Percentiles rank a stretch among this genome's conserved stretches.
Conservation (phyloP, 2,888 invertebrate species). For the Zygaena filipendulae region DNA sequence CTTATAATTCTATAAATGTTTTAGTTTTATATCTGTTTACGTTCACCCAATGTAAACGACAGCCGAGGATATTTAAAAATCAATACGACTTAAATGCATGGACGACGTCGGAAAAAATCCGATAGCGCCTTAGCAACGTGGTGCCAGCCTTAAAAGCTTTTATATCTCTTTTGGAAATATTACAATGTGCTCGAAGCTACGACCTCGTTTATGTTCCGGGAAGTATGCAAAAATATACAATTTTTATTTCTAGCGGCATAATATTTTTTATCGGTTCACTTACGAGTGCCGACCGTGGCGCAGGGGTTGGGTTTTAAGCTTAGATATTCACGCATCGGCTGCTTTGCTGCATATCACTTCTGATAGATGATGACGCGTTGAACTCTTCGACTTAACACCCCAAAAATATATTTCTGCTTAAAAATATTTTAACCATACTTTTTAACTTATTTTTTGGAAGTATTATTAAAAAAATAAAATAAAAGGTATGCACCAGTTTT, state of each 20-base stretch:
- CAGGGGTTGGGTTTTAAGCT: constrained; percentile 40
- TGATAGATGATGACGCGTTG: constrained; percentile 36
- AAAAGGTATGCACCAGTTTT: too few relatives aligned
- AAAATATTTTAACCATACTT: constrained; percentile 11
- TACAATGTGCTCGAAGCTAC: constrained; percentile 38
- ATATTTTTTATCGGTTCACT: constrained; percentile 41
- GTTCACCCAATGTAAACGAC: too few relatives aligned
- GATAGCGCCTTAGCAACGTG: constrained; percentile 48
- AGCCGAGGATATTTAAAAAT: constrained; percentile 38
- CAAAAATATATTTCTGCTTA: constrained; percentile 12
- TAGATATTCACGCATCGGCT: constrained; percentile 48
- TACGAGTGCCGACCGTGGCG: constrained; percentile 24
- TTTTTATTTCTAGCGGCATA: constrained; percentile 52
- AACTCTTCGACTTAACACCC: constrained; percentile 19
- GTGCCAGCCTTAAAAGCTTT: constrained; percentile 63
- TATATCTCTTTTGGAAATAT: constrained; percentile 58
- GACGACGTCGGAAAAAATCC: constrained; percentile 28
- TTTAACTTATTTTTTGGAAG: not conserved
- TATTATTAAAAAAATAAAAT: too few relatives aligned
- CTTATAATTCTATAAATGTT: too few relatives aligned
- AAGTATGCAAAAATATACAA: constrained; percentile 60
- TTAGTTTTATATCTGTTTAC: too few relatives aligned
- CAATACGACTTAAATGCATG: constrained; percentile 45
- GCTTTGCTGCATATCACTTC: constrained; percentile 31
- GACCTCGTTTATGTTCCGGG: constrained; percentile 29